Percentiles rank a stretch among this genome's conserved stretches.
Conservation (phyloP, 2,888 invertebrate species). For the Minunthozetes semirufus region DNA sequence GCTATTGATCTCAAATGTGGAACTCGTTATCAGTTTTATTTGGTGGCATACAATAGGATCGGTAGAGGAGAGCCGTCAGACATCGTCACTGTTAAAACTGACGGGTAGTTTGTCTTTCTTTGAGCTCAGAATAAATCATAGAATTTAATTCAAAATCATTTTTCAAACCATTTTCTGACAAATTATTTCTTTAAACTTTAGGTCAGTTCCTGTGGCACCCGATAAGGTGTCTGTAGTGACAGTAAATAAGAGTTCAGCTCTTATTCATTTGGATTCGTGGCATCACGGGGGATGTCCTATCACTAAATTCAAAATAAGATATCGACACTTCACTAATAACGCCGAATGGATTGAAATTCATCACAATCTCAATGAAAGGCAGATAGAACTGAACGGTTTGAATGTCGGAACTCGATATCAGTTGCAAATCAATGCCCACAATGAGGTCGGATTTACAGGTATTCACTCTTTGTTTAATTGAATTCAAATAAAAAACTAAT, state of each 20-base stretch:
- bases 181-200: background rate
- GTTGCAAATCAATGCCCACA: constrained; percentile 49
- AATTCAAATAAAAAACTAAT: background rate
- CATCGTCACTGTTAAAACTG: constrained; percentile 47
- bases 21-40: constrained; percentile 48
- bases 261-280: constrained; percentile 48
- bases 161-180: background rate
- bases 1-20: constrained; percentile 47
- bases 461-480: background rate
- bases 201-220: constrained; percentile 47
- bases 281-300: constrained; percentile 48
- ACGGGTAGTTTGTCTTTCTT: constrained; percentile 45
- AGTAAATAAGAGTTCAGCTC: constrained; percentile 47
- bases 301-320: constrained; percentile 43
- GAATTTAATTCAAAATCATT: background rate
- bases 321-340: constrained; percentile 36
- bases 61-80: constrained; percentile 48
- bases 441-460: constrained; percentile 49
- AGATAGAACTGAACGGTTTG: constrained; percentile 44
- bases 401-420: constrained; percentile 49
- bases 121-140: background rate
- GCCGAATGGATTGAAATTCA: constrained; percentile 36
- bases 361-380: constrained; percentile 39
- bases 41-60: constrained; percentile 48
- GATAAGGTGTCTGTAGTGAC: constrained; percentile 45